Base-by-base conservation (phyloP, 2,113 vertebrate genomes). In the Bungarus multicinctus region DNA sequence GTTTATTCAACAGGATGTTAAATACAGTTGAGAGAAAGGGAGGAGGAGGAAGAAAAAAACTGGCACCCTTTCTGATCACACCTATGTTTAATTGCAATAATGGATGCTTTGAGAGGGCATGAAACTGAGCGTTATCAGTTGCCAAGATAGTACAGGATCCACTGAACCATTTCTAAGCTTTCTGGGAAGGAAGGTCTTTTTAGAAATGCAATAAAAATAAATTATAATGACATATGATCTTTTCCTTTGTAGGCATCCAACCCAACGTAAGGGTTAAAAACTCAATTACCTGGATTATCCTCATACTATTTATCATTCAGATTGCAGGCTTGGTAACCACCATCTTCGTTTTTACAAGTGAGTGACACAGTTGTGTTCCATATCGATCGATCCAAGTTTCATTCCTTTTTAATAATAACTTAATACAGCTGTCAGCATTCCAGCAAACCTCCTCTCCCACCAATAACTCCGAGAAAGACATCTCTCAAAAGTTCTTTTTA, bases 301-400 rank as follows among this genome's bases (percentile, higher is more conserved):
- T 94, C 11, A 5, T 92, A 30, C 27, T 94, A 0, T 94, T 94
- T 52, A 18, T 92, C 34, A 74, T 94, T 52, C 91, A 91, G 20
- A 92, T 94, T 20, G 91, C 4, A 30, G 93, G 93, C 16, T 50
- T 94, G 91, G 34, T 85, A 4, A 91, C 93, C 8, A 94, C 93
- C 50, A 87, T 94, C 27, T 92, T 92, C 2, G 93, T 92, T 92
- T 94, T 94, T n/a, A 92, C 91, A 74, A 89, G 93, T 94, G 57
- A 94, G 93, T 87, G 14, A 54, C 34, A 43, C 54, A 43, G 2
- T 18, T 10, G 2, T 2, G 9, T 23, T 39, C 45, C 27, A 47
- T 45, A 8, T 50, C 43, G 1, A 14, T 1, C 69, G 43, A n/a
- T 43, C 34, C 18, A 81, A 9, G 20, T 43, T 43, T 22, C 74